phyloP scores from a whole-genome alignment of 2,113 vertebrate genomes.

The Coptodon bakossiorum region DNA sequence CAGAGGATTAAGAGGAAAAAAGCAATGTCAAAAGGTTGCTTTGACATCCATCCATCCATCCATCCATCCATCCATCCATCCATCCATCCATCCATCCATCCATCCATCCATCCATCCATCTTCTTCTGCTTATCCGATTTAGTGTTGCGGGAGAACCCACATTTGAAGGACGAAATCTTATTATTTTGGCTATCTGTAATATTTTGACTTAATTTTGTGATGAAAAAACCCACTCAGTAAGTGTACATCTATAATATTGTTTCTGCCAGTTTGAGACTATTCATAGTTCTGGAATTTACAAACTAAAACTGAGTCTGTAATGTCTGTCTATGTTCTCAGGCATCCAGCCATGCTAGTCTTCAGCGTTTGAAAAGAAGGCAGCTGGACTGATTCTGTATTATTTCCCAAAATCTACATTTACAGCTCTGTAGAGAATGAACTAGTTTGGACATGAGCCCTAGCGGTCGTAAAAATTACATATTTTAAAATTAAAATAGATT shows the following conservation, averaged over 20 bases:
- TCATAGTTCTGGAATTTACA: background rate
- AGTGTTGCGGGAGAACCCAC: accelerated
- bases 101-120: background rate
- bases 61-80: background rate
- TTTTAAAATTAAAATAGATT: background rate
- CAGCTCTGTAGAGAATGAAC: background rate
- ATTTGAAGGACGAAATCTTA: background rate
- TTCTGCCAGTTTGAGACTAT: background rate
- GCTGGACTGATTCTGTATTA: background rate
- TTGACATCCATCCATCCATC: background rate
- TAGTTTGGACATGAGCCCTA: background rate
- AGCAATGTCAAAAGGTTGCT: background rate
- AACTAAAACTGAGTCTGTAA: background rate
- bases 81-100: background rate
- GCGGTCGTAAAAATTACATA: background rate
- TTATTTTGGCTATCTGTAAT: background rate
- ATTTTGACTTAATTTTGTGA: background rate
- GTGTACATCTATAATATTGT: background rate
- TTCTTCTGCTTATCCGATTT: background rate
- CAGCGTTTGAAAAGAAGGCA: background rate
- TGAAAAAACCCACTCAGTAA: background rate
- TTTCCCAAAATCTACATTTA: background rate
- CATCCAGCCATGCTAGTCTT: background rate
- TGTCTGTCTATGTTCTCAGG: background rate
- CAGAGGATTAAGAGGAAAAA: background rate